Percentiles rank a stretch among this genome's conserved stretches.
These are phyloP conservation scores for Mustela lutreola DNA, from an alignment of 2,113 vertebrate genomes.

Conservation along the genomic window DNA sequence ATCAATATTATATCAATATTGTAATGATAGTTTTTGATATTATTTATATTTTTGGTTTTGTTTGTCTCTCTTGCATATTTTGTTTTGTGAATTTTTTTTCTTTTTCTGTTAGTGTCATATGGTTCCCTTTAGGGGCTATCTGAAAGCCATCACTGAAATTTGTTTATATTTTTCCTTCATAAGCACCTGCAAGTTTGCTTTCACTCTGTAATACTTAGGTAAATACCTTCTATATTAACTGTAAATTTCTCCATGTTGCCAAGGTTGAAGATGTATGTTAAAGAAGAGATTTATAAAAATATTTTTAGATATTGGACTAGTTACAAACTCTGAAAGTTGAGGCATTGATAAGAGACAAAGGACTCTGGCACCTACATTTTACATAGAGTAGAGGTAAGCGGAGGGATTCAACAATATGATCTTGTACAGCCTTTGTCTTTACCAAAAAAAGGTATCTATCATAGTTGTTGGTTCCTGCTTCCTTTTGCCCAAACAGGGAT, in stretches of 20 bases:
- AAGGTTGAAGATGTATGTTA: background rate
- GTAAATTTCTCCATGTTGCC: background rate
- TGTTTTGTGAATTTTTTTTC: background rate
- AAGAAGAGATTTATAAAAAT: background rate
- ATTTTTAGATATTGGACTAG: background rate
- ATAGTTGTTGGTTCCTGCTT: background rate
- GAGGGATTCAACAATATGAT: background rate
- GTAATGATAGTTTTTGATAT: background rate
- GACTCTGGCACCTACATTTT: background rate
- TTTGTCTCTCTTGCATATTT: background rate
- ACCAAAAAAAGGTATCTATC: background rate
- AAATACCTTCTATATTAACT: background rate
- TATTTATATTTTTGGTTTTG: slow-evolving; percentile 4
- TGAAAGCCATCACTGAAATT: background rate
- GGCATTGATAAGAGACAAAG: background rate
- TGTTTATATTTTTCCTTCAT: slow-evolving; percentile 18
- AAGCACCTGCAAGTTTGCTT: background rate
- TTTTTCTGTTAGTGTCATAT: background rate
- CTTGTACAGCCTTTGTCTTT: accelerated
- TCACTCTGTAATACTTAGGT: background rate
- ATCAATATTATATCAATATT: no score
- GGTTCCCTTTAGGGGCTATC: background rate
- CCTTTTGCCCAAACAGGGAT: background rate
- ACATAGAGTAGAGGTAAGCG: background rate
- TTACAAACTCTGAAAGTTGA: background rate